Conservation (phyloP, 1,140 invertebrate genomes). For the Dufourea novaeangliae region DNA sequence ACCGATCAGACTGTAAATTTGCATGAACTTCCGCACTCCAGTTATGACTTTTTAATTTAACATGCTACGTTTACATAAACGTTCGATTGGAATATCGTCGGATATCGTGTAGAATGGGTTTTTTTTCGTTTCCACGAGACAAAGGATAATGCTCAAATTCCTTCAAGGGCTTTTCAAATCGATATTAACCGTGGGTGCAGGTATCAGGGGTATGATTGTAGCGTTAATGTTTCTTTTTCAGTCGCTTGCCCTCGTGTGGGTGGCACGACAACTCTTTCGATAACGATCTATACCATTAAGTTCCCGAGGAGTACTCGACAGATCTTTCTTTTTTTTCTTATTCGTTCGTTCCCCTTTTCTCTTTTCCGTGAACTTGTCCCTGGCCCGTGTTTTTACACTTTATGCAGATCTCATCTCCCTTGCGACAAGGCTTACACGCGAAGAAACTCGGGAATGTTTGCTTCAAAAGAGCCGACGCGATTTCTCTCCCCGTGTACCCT, state of each 20-base stretch:
- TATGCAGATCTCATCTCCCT: not conserved
- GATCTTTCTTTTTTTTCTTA: constrained; percentile 5
- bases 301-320: constrained; percentile 26
- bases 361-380: too few relatives aligned
- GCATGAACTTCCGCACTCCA: too few relatives aligned
- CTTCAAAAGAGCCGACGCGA: not conserved
- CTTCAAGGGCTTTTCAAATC: constrained; percentile 20
- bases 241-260: not conserved
- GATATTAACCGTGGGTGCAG: constrained; percentile 48
- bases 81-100: too few relatives aligned
- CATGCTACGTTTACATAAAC: too few relatives aligned
- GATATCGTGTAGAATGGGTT: not conserved
- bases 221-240: constrained; percentile 57
- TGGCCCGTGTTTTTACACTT: constrained; percentile 35
- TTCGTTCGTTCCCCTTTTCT: too few relatives aligned
- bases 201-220: constrained; percentile 37
- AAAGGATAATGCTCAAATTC: constrained; percentile 1
- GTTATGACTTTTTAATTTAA: too few relatives aligned
- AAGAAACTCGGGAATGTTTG: not conserved
- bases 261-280: constrained; percentile 43
- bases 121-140: not conserved
- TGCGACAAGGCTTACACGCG: not conserved
- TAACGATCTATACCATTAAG: constrained; percentile 63
- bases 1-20: too few relatives aligned
- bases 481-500: constrained; percentile 31